Evolutionary conservation across 2,797 vertebrate genomes (phyloP).

Genomic region (Syndactyla subalaris): DNA sequence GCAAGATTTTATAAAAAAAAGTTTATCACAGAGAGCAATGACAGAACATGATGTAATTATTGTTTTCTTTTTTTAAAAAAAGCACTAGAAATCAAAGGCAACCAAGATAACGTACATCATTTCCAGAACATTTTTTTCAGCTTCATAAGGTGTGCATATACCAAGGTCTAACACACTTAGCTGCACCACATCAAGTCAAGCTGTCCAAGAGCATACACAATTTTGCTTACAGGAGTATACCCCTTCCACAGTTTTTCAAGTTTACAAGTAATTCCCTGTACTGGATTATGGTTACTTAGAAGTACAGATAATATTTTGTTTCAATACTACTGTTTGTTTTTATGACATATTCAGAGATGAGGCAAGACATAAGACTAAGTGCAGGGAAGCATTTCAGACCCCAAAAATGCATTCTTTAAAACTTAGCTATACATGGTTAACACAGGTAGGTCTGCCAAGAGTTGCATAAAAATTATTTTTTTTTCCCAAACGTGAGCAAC

Average conservation of each 20-base stretch:
- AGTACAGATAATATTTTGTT: conserved; percentile 46
- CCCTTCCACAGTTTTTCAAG: conserved; percentile 41
- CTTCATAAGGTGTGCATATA: conserved; percentile 39
- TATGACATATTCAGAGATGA: conserved; percentile 49
- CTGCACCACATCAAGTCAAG: conserved; percentile 57
- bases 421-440: conserved; percentile 33
- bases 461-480: conserved; percentile 8
- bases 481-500: conserved; percentile 37
- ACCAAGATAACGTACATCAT: conserved; percentile 28
- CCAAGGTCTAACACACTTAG: conserved; percentile 56
- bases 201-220: conserved; percentile 29
- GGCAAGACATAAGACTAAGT: conserved; percentile 60
- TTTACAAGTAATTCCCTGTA: conserved; percentile 49
- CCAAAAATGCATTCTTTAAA: conserved; percentile 24
- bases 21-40: conserved; percentile 46
- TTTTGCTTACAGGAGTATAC: conserved; percentile 54
- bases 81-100: conserved; percentile 67
- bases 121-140: conserved; percentile 40
- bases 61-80: conserved; percentile 20
- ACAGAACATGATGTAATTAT: conserved; percentile 34
- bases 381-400: conserved; percentile 67
- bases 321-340: conserved; percentile 42
- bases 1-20: conserved; percentile 60
- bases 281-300: conserved; percentile 39
- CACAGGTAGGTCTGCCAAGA: conserved; percentile 28